Evolutionary conservation across 2,797 vertebrate species (phyloP).

Genomic region (Gadopsis bispinosus): DNA sequence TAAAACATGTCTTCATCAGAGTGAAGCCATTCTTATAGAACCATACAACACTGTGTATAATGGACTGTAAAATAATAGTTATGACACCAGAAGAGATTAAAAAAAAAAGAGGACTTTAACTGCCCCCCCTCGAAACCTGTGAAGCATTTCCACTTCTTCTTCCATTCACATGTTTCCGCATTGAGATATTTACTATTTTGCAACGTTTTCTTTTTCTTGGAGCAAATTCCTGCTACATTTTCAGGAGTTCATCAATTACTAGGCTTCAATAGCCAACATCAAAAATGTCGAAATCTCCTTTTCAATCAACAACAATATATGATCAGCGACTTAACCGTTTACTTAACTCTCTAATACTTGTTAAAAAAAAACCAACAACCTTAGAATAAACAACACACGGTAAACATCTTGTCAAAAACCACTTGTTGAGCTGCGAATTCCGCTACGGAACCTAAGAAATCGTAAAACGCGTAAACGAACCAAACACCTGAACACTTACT

Average conservation of each 20-base stretch:
- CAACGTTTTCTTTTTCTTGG: not conserved
- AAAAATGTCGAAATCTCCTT: not conserved
- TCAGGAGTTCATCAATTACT: not conserved
- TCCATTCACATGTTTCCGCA: conserved; percentile 41
- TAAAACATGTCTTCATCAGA: not conserved
- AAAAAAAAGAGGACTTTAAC: not conserved
- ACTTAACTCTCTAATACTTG: not conserved
- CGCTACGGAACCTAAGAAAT: not conserved
- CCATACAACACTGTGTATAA: not conserved
- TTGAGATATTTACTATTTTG: not conserved
- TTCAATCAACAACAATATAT: not conserved
- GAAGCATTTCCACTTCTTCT: conserved; percentile 27
- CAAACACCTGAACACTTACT: not conserved
- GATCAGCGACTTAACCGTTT: not conserved
- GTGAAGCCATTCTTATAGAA: not conserved
- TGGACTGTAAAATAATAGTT: not conserved
- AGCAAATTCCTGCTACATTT: not conserved
- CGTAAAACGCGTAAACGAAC: not conserved
- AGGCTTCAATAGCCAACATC: not conserved
- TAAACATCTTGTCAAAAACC: not conserved
- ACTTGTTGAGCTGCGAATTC: conserved; percentile 56
- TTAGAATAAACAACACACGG: not conserved
- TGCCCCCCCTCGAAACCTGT: conserved; percentile 4
- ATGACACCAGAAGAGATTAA: not conserved
- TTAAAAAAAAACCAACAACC: too few relatives aligned